phyloP scores from a whole-genome alignment of 2,888 invertebrate species.

The Julus scanicus region DNA sequence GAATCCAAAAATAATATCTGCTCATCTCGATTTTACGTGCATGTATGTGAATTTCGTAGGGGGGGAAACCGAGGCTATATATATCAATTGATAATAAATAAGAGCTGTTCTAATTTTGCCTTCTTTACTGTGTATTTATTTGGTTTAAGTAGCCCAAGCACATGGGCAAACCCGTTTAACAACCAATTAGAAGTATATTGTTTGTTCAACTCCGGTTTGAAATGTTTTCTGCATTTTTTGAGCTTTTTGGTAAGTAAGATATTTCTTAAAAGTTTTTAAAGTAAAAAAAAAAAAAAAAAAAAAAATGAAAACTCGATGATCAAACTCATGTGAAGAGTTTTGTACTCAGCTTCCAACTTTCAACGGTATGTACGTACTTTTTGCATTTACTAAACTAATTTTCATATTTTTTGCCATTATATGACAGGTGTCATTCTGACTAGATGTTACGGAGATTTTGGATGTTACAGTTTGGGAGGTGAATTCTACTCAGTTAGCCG shows the following conservation, averaged over 20 bases:
- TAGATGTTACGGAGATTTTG: constrained; percentile 80
- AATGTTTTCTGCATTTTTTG: constrained; percentile 30
- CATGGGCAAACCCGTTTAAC: background rate
- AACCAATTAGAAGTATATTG: background rate
- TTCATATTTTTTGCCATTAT: background rate
- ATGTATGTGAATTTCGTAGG: background rate
- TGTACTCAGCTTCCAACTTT: background rate
- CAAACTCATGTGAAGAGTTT: background rate
- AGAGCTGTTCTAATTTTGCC: background rate
- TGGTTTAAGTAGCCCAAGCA: background rate
- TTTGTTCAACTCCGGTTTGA: background rate
- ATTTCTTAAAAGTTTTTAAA: background rate
- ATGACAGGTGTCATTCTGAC: constrained; percentile 51
- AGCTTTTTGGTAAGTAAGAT: background rate
- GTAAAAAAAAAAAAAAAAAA: background rate
- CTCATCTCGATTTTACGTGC: background rate
- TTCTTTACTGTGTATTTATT: background rate
- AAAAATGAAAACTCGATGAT: background rate
- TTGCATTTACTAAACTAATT: too few relatives aligned
- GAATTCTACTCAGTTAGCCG: constrained; percentile 71
- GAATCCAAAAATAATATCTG: background rate
- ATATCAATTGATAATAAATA: background rate
- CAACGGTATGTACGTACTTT: background rate
- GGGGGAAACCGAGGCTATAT: background rate
- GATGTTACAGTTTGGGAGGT: constrained; percentile 77